A percentile compares a stretch with the other conserved stretches of the same genome.
phyloP scores from a whole-genome alignment of 1,140 invertebrate genomes.

The Eriocheir sinensis region DNA sequence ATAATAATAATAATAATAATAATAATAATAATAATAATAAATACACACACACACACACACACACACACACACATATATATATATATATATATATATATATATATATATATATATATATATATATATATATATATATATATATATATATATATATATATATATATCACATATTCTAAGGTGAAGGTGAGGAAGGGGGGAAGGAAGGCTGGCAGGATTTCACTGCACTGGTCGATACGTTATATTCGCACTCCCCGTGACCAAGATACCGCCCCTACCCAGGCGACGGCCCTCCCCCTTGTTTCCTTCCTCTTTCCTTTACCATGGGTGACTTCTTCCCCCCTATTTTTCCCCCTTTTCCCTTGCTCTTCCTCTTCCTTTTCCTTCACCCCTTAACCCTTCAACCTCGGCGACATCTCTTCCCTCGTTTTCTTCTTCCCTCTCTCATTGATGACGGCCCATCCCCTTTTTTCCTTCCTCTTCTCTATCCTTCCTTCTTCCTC shows the following conservation, averaged over 20 bases:
- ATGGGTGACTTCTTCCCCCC: no score
- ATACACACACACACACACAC: background rate
- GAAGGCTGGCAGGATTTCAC: background rate
- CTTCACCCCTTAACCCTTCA: background rate
- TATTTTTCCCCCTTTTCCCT: no score
- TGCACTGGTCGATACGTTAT: background rate
- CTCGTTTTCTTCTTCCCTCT: background rate
- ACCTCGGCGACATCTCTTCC: background rate
- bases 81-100: slow-evolving; percentile 44
- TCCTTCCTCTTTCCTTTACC: background rate
- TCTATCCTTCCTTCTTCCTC: background rate
- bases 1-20: slow-evolving; percentile 28
- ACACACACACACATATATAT: background rate
- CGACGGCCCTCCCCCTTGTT: background rate
- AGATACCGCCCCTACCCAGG: background rate
- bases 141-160: slow-evolving; percentile 63
- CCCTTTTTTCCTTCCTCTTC: background rate
- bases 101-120: slow-evolving; percentile 59
- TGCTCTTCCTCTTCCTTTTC: background rate
- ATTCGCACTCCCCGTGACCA: background rate
- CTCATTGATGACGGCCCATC: background rate
- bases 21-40: slow-evolving; percentile 24
- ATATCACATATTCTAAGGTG: background rate
- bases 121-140: slow-evolving; percentile 54
- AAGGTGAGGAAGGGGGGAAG: background rate